Percentiles rank a stretch among this genome's conserved stretches.
Evolutionary conservation across 2,113 vertebrate genomes (phyloP).

Genomic region (Mormyrus iriodes): DNA sequence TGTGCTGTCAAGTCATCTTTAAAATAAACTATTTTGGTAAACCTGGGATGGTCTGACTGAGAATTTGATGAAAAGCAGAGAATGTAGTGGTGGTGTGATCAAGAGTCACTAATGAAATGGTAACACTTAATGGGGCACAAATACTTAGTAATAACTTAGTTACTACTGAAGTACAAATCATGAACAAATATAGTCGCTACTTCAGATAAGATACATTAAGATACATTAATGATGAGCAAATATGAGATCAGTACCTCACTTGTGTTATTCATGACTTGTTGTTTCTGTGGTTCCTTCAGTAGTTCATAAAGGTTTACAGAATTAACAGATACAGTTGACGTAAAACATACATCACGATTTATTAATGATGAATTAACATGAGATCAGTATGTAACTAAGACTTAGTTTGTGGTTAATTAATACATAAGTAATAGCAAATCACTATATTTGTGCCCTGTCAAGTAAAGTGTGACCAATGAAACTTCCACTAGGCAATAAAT

Average conservation of each 20-base stretch:
- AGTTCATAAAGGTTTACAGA: not conserved
- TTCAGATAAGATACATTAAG: not conserved
- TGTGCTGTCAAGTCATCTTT: not conserved
- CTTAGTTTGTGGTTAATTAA: not conserved
- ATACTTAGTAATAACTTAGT: not conserved
- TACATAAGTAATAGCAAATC: not conserved
- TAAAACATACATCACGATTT: not conserved
- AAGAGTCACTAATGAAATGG: not conserved
- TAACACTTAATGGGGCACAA: not conserved
- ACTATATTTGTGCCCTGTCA: not conserved
- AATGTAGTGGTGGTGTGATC: not conserved
- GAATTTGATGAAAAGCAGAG: not conserved
- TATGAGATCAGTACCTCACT: not conserved
- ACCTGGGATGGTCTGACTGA: not conserved
- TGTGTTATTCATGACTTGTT: not conserved
- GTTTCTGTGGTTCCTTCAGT: not conserved
- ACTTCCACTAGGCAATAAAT: not conserved
- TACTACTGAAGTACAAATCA: not conserved
- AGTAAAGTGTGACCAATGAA: not conserved
- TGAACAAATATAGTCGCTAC: not conserved
- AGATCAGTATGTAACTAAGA: not conserved
- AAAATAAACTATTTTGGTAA: not conserved
- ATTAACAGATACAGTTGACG: not conserved
- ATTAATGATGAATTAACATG: not conserved
- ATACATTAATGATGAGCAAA: not conserved